Base-by-base conservation (phyloP, 2,797 vertebrate species). In the Rhinichthys osculus region DNA sequence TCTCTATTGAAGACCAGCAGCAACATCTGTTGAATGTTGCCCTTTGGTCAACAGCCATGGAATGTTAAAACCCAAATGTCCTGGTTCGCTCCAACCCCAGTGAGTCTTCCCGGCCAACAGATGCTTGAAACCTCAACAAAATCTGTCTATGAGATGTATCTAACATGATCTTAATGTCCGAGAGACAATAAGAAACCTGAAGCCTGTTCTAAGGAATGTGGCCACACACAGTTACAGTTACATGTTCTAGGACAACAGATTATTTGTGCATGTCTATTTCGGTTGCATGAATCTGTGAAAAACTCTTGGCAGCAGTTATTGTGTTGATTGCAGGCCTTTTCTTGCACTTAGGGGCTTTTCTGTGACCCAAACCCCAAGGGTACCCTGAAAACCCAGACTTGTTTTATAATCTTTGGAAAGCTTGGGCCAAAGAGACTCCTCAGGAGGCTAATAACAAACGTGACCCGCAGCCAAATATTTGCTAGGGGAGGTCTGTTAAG, bases 401-500 rank as follows among this genome's bases (percentile, higher is more conserved):
- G 88, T 82, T 89, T 87, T 82, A 69, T 89, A 85, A 86, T 91
- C 91, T 88, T 90, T 87, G 90, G 94, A 93, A 93, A 88, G 85
- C 93, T 82, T 91, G 90, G 92, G 85, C 91, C 84, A 81, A 13
- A 70, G 73, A 30, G 78, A 62, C 85, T 92, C 91, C 94, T 93
- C 90, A 14, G 87, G 93, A 92, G 91, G 88, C 86, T 89, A 91
- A 94, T 95, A 93, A 93, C 86, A 87, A 90, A 90, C 79, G 67
- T 90, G 91, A 94, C 92, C 91, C 87, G 78, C 86, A 92, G 92
- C 91, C 93, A 95, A 94, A 94, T 94, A 95, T 95, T 95, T 95
- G 90, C 93, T 91, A 30, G 84, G 84, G 90, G 89, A 92, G 92
- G 90, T 88, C 90, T 90, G 89, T 92, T 93, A 93, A 92, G 91